Base-by-base conservation (phyloP, 2,113 vertebrate genomes). In the Alligator mississippiensis region DNA sequence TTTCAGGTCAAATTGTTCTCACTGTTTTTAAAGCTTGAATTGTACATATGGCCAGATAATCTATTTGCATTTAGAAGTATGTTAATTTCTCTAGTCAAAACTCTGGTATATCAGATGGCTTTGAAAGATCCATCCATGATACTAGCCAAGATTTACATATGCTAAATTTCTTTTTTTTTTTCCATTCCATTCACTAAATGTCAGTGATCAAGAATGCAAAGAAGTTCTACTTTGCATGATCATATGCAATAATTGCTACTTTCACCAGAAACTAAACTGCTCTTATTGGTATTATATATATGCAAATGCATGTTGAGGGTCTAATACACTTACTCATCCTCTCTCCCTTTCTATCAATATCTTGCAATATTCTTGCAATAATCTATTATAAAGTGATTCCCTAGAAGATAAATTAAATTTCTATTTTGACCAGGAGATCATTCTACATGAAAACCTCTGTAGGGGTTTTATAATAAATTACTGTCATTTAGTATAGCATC, bases 321-420 rank as follows among this genome's bases (percentile, higher is more conserved):
- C 93, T 97, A 94, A 96, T 94, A 92, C 95, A 94, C 92, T 94
- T 54, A 76, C 88, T 96, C 24, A 82, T 84, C 77, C 92, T 21
- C 18, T 89, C 12, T 64, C 92, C 90, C 55, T 85, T 92, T 88
- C 84, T 93, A 74, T 89, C 91, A 95, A 70, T 76, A 47, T 47
- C 47, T 47, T 47, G 47, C 47, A 47, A 47, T 47, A 9, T 47
- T 47, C 8, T 7, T 47, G 21, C 61, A 93, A 91, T 88, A 84
- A 96, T 55, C 1, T 80, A 5, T 85, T 77, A 63, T 55, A 68
- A 76, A 10, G 5, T 64, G 12, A 78, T 80, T 88, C 22, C 18
- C 11, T 82, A 70, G 58, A 95, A 88, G 21, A 58, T 24, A 14
- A 70, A 83, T 92, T 55, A 76, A 85, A 95, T 89, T 90, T 38